Conservation (phyloP, 2,797 vertebrate genomes). For the Hoplostethus atlanticus region DNA sequence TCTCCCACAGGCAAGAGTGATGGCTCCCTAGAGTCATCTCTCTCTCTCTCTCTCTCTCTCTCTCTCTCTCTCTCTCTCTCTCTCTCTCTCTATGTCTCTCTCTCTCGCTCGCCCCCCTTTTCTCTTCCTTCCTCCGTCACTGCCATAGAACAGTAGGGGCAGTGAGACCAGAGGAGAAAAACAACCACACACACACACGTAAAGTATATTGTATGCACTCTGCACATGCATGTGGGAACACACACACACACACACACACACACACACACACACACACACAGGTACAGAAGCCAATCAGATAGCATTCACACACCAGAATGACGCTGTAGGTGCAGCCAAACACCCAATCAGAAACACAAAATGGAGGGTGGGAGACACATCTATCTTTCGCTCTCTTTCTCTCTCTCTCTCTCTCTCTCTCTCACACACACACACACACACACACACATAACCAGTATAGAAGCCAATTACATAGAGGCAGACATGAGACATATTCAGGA, state of each 20-base stretch:
- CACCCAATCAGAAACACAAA: conserved; percentile 6
- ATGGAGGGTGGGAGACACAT: neutral
- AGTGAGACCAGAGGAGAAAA: conserved; percentile 34
- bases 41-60: neutral
- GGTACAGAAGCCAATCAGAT: conserved; percentile 36
- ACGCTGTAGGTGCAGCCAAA: conserved; percentile 19
- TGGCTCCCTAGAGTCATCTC: conserved; percentile 28
- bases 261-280: conserved; percentile 10
- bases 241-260: conserved; percentile 8
- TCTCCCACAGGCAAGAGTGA: conserved; percentile 23
- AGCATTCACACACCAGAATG: conserved; percentile 33
- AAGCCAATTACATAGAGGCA: conserved; percentile 26
- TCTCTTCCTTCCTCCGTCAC: conserved; percentile 16
- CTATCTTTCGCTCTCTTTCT: neutral
- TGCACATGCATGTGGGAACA: neutral
- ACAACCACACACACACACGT: conserved; percentile 16
- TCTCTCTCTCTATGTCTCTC: conserved; percentile 6
- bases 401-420: conserved; percentile 1
- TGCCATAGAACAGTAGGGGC: conserved; percentile 41
- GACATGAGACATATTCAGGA: neutral
- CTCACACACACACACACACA: conserved; percentile 5
- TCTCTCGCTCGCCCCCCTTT: conserved; percentile 21
- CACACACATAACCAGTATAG: conserved; percentile 1
- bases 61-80: conserved; percentile 11
- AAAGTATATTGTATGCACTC: no score